phyloP scores from a whole-genome alignment of 2,797 vertebrate species.

The Catharus ustulatus region DNA sequence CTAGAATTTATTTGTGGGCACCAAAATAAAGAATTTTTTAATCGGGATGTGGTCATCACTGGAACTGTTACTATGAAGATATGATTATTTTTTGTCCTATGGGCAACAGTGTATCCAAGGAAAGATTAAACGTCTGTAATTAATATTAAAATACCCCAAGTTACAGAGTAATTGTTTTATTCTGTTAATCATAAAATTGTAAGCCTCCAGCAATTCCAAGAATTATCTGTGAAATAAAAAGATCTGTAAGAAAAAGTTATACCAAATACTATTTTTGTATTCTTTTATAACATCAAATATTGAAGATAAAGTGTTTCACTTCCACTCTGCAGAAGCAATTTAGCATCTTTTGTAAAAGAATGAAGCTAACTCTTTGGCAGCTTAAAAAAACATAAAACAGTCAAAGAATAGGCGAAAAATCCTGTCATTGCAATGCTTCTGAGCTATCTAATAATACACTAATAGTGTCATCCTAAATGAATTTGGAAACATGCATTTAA shows the following conservation, averaged over 20 bases:
- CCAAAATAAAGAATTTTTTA: background rate
- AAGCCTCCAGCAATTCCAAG: background rate
- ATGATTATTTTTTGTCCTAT: background rate
- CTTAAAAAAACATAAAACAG: background rate
- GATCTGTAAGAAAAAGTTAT: background rate
- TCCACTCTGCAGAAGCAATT: background rate
- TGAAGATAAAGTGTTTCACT: background rate
- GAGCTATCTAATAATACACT: background rate
- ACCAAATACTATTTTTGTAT: background rate
- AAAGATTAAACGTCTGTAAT: conserved; percentile 2
- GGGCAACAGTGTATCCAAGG: background rate
- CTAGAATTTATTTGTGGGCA: background rate
- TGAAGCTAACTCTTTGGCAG: background rate
- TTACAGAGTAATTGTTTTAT: conserved; percentile 14
- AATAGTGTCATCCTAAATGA: background rate
- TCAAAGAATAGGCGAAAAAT: background rate
- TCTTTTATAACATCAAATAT: background rate
- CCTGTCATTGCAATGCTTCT: background rate
- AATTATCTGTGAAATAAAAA: conserved; percentile 24
- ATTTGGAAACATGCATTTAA: background rate
- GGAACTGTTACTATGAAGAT: background rate
- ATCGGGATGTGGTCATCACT: background rate
- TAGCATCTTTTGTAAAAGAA: background rate
- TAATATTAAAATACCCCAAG: background rate
- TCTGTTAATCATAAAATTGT: background rate